Percentiles rank a stretch among this genome's conserved stretches.
Conservation (phyloP, 2,797 vertebrate genomes). For the Capromys pilorides region DNA sequence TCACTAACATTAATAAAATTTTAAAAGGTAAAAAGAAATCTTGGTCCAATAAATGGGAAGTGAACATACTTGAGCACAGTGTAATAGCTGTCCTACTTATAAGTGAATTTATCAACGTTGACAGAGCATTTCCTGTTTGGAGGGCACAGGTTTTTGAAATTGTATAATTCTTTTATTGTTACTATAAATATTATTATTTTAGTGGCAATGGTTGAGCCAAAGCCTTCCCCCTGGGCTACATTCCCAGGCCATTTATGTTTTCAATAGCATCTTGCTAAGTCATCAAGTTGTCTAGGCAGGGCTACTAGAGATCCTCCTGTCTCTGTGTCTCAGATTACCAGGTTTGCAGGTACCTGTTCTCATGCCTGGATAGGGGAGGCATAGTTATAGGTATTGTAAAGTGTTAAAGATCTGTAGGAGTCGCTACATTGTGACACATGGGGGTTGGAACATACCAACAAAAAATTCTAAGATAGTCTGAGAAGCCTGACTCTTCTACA, state of each 20-base stretch:
- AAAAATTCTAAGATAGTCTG: background rate
- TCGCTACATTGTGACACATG: background rate
- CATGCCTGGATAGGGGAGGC: background rate
- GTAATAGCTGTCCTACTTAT: background rate
- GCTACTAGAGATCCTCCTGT: background rate
- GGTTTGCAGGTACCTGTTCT: background rate
- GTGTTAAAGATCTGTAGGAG: background rate
- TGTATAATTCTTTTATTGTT: background rate
- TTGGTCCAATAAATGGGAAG: background rate
- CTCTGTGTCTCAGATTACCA: background rate
- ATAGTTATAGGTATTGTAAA: background rate
- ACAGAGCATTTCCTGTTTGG: background rate
- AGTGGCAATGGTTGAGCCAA: background rate
- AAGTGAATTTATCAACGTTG: background rate
- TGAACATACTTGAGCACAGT: background rate
- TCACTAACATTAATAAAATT: too few species aligned
- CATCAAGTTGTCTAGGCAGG: background rate
- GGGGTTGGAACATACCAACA: background rate
- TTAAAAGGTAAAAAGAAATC: too few species aligned
- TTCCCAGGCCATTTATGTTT: background rate
- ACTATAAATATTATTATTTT: background rate
- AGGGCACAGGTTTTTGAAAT: background rate
- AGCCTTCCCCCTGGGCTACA: background rate
- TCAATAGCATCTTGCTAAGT: background rate
- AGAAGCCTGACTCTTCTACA: background rate